Percentiles rank a stretch among this genome's conserved stretches.
Evolutionary conservation across 1,140 invertebrate species (phyloP).

Genomic region (Thaumatotibia leucotreta): DNA sequence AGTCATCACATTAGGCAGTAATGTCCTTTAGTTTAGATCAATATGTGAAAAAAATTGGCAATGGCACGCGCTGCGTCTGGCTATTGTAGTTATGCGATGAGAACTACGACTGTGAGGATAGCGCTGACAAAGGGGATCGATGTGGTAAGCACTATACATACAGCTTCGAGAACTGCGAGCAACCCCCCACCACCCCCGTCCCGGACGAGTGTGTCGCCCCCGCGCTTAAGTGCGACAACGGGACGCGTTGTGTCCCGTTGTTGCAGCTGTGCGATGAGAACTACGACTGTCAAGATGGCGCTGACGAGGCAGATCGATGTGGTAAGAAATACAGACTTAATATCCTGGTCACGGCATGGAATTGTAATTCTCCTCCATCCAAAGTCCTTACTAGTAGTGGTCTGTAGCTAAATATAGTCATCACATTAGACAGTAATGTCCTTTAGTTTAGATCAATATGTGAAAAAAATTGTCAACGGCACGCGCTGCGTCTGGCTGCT

Average conservation of each 20-base stretch:
- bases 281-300: slow-evolving; percentile 79
- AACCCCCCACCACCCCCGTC: slow-evolving; percentile 22
- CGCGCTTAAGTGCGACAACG: slow-evolving; percentile 81
- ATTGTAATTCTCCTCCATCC: not conserved
- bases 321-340: slow-evolving; percentile 53
- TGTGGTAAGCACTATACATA: too few relatives aligned
- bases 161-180: slow-evolving; percentile 77
- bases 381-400: not conserved
- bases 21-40: slow-evolving; percentile 79
- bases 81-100: slow-evolving; percentile 82
- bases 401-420: too few relatives aligned
- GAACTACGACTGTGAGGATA: slow-evolving; percentile 86
- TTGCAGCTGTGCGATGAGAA: slow-evolving; percentile 82
- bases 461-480: slow-evolving; percentile 82
- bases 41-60: too few relatives aligned
- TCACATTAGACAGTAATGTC: slow-evolving; percentile 70
- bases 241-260: slow-evolving; percentile 81
- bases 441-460: slow-evolving; percentile 80
- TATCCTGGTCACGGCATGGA: not conserved
- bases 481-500: slow-evolving; percentile 81
- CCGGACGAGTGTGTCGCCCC: slow-evolving; percentile 78
- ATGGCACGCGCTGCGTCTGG: slow-evolving; percentile 81
- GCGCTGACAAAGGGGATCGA: too few relatives aligned
- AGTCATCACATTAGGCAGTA: slow-evolving; percentile 61
- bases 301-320: slow-evolving; percentile 68